Base-by-base conservation (phyloP, 2,888 invertebrate species). In the Leuctra nigra region DNA sequence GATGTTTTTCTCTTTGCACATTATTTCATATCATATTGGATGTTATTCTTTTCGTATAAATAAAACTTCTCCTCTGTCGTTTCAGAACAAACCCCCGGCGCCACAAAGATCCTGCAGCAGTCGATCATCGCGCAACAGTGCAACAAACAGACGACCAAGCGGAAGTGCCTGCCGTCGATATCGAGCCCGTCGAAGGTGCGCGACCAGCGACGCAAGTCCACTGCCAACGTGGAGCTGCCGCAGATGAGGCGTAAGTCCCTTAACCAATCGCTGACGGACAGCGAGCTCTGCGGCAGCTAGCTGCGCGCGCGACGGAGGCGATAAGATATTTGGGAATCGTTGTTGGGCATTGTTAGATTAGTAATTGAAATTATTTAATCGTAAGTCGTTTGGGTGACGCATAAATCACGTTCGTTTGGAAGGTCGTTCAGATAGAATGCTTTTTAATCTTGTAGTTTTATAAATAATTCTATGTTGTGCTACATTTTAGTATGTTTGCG, bases 171-270 rank as follows among this genome's bases (percentile, higher is more conserved):
- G 33, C 18, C 35, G 13, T 14, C 6, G 4, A 4, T 2, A 4
- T n/a, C 23, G 16, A 16, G 35, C 16, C 50, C 20, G 33, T 13
- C 18, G 18, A 41, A 41, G 41, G 35, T 16, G 11, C 35, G 50
- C 6, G 50, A 50, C 33, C 50, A 50, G 35, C 50, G 50, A 7
- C 50, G 50, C 50, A 50, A 50, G 50, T 33, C 50, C 9, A 33
- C 50, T 11, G 50, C 35, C 41, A 18, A 16, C 41, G 41, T 41
- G 18, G 18, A 4, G 18, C 35, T 9, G 18, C n/a, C 48, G 29
- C 50, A 11, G 11, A 16, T 41, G 16, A 6, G 41, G 20, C 16
- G 41, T 11, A 50, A 50, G 50, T 50, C 50, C 11, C 16, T 41
- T 4, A 41, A 41, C 41, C 16, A 6, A 16, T 18, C 41, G n/a